Conservation (phyloP, 2,797 vertebrate genomes). For the Melanotaenia nigrans region DNA sequence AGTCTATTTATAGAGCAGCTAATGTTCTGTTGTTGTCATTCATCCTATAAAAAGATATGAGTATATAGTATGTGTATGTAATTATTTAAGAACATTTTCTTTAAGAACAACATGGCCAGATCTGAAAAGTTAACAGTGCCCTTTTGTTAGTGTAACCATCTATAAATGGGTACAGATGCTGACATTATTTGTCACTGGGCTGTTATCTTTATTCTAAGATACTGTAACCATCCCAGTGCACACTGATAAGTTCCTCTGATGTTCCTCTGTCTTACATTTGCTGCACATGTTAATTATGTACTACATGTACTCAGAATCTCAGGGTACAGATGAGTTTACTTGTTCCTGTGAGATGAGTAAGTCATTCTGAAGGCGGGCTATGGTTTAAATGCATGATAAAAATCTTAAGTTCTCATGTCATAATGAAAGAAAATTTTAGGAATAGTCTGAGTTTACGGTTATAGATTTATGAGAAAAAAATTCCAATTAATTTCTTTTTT, state of each 20-base stretch:
- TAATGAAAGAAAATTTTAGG: too few species aligned
- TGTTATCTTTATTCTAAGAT: neutral
- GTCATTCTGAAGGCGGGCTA: neutral
- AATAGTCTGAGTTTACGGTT: too few species aligned
- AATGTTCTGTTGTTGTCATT: conserved; percentile 55
- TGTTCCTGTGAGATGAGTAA: neutral
- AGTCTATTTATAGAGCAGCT: conserved; percentile 63
- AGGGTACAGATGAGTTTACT: too few species aligned
- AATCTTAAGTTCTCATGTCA: too few species aligned
- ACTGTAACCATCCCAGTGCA: neutral
- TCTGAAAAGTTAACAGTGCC: neutral
- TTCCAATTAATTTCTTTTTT: too few species aligned
- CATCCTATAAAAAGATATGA: conserved; percentile 14
- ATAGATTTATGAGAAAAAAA: too few species aligned
- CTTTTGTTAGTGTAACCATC: neutral
- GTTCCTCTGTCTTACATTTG: neutral
- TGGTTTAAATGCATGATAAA: neutral
- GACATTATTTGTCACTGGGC: neutral
- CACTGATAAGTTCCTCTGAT: conserved; percentile 4
- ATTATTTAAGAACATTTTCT: neutral
- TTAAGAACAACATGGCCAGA: neutral
- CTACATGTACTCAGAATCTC: neutral
- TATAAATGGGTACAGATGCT: neutral
- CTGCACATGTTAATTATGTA: neutral
- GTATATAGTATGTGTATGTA: neutral